Evolutionary conservation across 2,113 vertebrate species (phyloP).

Genomic region (Sander vitreus): DNA sequence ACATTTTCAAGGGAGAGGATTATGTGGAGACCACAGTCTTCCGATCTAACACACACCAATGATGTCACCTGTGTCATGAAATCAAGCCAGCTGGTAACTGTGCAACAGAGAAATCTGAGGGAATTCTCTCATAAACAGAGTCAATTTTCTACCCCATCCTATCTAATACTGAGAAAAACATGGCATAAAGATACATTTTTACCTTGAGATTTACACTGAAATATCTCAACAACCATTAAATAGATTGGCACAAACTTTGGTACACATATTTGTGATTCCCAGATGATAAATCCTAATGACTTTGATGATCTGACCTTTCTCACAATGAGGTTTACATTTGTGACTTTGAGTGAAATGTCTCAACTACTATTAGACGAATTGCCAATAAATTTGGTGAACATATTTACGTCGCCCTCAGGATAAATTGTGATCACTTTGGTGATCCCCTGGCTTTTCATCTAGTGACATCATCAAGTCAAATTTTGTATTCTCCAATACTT

Average conservation of each 20-base stretch:
- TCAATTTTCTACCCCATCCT: conserved; percentile 4
- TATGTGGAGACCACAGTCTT: conserved; percentile 39
- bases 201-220: background rate
- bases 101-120: conserved; percentile 18
- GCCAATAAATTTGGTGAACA: background rate
- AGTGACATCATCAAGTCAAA: background rate
- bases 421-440: background rate
- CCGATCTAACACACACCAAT: conserved; percentile 22
- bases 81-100: conserved; percentile 38
- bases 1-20: conserved; percentile 50
- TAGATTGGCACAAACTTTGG: background rate
- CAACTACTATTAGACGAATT: background rate
- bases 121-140: conserved; percentile 17
- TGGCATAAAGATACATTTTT: background rate
- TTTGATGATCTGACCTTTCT: background rate
- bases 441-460: background rate
- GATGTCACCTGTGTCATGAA: conserved; percentile 57
- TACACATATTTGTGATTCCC: background rate
- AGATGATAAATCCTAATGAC: background rate
- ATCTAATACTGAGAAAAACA: background rate
- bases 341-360: background rate
- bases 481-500: background rate
- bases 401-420: too few species aligned
- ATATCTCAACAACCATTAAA: background rate
- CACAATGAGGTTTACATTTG: background rate